Evolutionary conservation across 1,140 invertebrate genomes (phyloP), one percentile per base, ranked within the genome.

Genomic region (Proctacanthus coquilletti): DNA sequence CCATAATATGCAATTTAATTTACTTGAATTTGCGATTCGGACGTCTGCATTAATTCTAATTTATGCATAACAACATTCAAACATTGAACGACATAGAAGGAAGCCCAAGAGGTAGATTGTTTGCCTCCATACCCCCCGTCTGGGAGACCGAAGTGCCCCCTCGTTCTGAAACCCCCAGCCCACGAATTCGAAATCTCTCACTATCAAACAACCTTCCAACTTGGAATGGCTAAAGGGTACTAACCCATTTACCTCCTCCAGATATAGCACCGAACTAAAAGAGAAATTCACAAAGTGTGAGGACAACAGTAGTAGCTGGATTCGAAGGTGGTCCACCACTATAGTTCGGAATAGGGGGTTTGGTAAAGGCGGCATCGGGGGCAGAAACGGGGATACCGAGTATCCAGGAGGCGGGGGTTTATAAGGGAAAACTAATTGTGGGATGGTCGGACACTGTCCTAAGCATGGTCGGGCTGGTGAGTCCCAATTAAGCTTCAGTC

Each of bases 1-100:
- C n/a, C n/a, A n/a, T n/a, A n/a, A 35, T 35, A 35, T 35, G 34
- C 34, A 35, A 35, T 35, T 35, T 35, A 35, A 35, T 35, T n/a
- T n/a, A n/a, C n/a, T n/a, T n/a, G n/a, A n/a, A n/a, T n/a, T 35
- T 35, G 34, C 34, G 21, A 35, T 35, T 35, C 34, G 34, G 34
- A 35, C 34, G 34, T 35, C 34, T 35, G 34, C 18, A 35, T 35
- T 35, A 35, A 35, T 21, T 35, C 34, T 35, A 35, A 35, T 35
- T 35, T n/a, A 27, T 35, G 21, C 34, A 35, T 35, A 35, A 35
- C 34, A 35, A 35, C 34, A 35, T 35, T 35, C 34, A 35, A 35
- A 35, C 34, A 35, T 35, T 35, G 34, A 35, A 35, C 34, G 34
- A 35, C 17, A 35, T 35, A 35, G 17, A 9, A 35, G 34, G 34